Percentiles rank a stretch among this genome's conserved stretches.
phyloP scores from a whole-genome alignment of 2,888 invertebrate species.

The Amiota minor region DNA sequence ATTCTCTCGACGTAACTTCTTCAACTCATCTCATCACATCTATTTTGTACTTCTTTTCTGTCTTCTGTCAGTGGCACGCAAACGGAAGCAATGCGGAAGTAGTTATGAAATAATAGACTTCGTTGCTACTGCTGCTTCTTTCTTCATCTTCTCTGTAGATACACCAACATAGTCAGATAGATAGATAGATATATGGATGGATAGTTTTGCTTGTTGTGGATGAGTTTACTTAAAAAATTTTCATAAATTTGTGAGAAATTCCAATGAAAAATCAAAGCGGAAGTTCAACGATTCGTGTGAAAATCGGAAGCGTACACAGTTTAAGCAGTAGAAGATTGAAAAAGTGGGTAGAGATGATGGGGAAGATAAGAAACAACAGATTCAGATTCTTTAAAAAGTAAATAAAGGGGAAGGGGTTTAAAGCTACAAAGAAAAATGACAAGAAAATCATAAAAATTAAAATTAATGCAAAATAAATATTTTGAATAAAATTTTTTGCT shows the following conservation, averaged over 20 bases:
- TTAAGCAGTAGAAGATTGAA: too few species aligned
- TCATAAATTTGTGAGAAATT: conserved; percentile 37
- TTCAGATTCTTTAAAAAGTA: not conserved
- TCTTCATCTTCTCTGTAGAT: too few species aligned
- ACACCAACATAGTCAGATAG: too few species aligned
- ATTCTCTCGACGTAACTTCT: not conserved
- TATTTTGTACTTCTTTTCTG: conserved; percentile 28
- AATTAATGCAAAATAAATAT: conserved; percentile 14
- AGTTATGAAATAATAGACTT: conserved; percentile 55
- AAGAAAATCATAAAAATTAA: not conserved
- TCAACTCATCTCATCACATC: not conserved
- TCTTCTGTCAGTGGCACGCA: conserved; percentile 19
- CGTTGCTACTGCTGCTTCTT: conserved; percentile 22
- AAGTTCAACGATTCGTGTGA: conserved; percentile 19
- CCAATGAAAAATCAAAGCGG: conserved; percentile 34
- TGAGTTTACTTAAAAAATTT: conserved; percentile 38
- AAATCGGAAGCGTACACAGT: conserved; percentile 16
- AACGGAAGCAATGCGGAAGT: conserved; percentile 66
- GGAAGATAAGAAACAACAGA: not conserved
- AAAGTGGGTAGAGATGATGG: not conserved
- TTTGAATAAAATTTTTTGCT: conserved; percentile 16
- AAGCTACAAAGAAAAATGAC: not conserved
- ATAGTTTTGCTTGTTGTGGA: conserved; percentile 3
- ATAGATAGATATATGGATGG: not conserved
- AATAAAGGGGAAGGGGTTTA: conserved; percentile 8